phyloP scores from a whole-genome alignment of 2,888 invertebrate species.

The Petrolisthes cinctipes region DNA sequence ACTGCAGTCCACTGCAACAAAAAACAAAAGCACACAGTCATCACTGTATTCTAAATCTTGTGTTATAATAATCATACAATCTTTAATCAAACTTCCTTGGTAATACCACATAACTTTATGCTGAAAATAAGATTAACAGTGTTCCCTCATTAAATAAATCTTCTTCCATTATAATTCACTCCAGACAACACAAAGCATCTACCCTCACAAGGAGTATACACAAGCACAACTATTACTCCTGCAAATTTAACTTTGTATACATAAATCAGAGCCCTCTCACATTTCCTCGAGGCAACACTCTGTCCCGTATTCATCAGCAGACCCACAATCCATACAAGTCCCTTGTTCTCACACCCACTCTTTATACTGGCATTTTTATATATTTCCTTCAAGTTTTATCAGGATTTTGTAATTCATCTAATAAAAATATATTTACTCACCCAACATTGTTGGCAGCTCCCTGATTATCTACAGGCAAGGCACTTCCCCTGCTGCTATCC shows the following conservation, averaged over 20 bases:
- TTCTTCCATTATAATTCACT: no score
- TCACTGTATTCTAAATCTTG: not conserved
- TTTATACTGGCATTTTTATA: not conserved
- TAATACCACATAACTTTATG: not conserved
- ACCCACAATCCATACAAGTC: not conserved
- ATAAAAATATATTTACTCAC: slow-evolving; percentile 12
- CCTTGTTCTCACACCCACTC: not conserved
- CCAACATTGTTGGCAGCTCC: slow-evolving; percentile 37
- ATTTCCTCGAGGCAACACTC: not conserved
- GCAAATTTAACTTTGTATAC: no score
- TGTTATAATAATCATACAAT: not conserved
- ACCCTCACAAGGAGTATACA: no score
- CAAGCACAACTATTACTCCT: no score
- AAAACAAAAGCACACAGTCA: not conserved
- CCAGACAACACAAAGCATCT: no score
- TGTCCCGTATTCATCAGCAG: not conserved
- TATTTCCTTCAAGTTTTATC: no score
- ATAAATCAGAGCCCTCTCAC: not conserved
- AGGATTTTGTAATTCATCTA: no score
- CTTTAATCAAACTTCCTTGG: not conserved
- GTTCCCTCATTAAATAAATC: no score
- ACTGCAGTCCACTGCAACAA: slow-evolving; percentile 34
- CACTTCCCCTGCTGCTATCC: slow-evolving; percentile 32
- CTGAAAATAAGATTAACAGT: no score
- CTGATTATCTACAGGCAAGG: slow-evolving; percentile 36